A percentile compares a stretch with the other conserved stretches of the same genome.
These are phyloP conservation scores for Dolichoris vasculosae DNA, from an alignment of 1,140 invertebrate species.

Conservation along the genomic window DNA sequence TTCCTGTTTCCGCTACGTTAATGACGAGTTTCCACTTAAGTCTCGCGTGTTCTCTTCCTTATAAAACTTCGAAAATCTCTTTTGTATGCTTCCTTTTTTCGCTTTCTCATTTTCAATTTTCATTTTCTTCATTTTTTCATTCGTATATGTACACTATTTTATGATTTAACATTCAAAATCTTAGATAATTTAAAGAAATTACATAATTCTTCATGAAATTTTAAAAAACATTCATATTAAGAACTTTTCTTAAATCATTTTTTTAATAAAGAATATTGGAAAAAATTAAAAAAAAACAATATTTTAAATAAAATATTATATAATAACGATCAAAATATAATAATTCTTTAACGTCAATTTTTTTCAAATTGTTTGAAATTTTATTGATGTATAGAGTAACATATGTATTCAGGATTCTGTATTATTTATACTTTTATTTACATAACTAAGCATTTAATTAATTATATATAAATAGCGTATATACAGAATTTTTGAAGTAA, in stretches of 20 bases:
- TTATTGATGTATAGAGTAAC: no score
- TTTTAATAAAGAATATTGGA: no score
- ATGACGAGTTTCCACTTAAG: conserved; percentile 61
- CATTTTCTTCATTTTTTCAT: neutral
- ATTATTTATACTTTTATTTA: no score
- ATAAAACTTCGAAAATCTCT: conserved; percentile 43
- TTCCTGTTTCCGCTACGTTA: conserved; percentile 59
- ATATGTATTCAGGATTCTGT: no score
- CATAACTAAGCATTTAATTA: no score
- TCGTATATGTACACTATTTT: neutral
- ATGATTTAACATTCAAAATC: neutral
- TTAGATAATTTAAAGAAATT: neutral
- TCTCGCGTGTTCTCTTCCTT: conserved; percentile 50
- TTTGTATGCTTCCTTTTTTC: conserved; percentile 6
- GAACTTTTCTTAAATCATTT: neutral
- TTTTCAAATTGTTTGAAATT: no score
- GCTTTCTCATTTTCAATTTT: neutral
- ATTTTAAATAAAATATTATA: no score
- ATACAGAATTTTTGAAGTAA: no score
- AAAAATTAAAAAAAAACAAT: no score
- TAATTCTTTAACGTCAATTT: no score
- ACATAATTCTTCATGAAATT: neutral
- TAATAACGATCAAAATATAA: no score
- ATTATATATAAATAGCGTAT: no score
- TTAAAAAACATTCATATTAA: neutral